Evolutionary conservation across 2,113 vertebrate genomes (phyloP).

Genomic region (Prolemur simus): DNA sequence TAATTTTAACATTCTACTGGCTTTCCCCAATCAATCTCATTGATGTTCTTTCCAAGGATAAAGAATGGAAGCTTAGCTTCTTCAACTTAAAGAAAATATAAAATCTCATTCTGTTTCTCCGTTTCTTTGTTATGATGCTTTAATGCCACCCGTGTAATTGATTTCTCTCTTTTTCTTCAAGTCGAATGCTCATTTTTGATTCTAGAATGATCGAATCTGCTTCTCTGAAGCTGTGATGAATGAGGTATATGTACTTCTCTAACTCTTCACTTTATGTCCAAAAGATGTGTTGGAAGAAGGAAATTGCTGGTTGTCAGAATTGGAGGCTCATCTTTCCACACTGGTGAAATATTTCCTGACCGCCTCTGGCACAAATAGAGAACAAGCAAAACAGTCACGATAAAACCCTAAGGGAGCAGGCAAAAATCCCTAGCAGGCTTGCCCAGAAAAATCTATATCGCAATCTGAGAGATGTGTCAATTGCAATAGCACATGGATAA

Average conservation of each 20-base stretch:
- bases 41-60: conserved; percentile 78
- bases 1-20: conserved; percentile 81
- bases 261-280: conserved; percentile 57
- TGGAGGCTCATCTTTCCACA: neutral
- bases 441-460: conserved; percentile 15
- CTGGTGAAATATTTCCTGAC: conserved; percentile 31
- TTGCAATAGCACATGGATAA: neutral
- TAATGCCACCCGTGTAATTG: conserved; percentile 72
- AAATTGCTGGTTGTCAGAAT: conserved; percentile 37
- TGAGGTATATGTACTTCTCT: conserved; percentile 59
- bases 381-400: neutral
- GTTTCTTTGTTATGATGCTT: conserved; percentile 78
- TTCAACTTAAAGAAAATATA: conserved; percentile 81
- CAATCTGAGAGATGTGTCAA: neutral
- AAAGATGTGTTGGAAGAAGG: neutral
- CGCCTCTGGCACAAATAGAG: neutral
- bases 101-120: conserved; percentile 75
- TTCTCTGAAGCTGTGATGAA: conserved; percentile 74
- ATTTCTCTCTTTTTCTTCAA: conserved; percentile 67
- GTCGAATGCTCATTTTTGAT: conserved; percentile 76
- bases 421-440: neutral
- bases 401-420: neutral
- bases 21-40: conserved; percentile 82
- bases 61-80: conserved; percentile 77
- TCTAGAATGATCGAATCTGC: conserved; percentile 64